Conservation (phyloP, 2,113 vertebrate species). For the Vombatus ursinus region DNA sequence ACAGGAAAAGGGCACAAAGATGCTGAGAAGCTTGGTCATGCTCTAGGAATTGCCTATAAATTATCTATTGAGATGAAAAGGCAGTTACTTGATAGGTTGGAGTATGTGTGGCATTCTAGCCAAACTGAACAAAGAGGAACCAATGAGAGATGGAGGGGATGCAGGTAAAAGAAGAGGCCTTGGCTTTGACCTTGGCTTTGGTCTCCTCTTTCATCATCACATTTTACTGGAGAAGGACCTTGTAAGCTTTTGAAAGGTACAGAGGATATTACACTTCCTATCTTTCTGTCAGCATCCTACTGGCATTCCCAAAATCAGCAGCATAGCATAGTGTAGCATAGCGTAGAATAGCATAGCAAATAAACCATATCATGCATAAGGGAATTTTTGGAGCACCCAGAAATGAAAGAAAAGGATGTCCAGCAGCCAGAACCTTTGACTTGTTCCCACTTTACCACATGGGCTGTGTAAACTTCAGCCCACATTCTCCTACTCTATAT, state of each 20-base stretch:
- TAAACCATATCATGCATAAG: not conserved
- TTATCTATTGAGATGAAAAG: not conserved
- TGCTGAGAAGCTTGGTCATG: not conserved
- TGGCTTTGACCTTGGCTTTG: not conserved
- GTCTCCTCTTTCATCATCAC: not conserved
- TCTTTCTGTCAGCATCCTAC: not conserved
- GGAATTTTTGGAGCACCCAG: not conserved
- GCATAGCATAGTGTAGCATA: not conserved
- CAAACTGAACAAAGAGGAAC: not conserved
- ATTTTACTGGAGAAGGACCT: not conserved
- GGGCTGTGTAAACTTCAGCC: not conserved
- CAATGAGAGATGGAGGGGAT: not conserved
- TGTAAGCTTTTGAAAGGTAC: not conserved
- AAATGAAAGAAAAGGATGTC: not conserved
- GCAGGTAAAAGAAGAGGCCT: accelerated
- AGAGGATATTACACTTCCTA: not conserved
- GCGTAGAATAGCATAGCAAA: not conserved
- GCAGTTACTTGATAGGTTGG: not conserved
- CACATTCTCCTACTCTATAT: not conserved
- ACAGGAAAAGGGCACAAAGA: too few species aligned
- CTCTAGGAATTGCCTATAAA: not conserved
- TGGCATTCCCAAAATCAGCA: not conserved
- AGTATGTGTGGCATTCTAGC: not conserved
- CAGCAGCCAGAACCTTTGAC: not conserved
- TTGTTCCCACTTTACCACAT: not conserved